Conservation (phyloP, 2,113 vertebrate species). For the Odontesthes bonariensis region DNA sequence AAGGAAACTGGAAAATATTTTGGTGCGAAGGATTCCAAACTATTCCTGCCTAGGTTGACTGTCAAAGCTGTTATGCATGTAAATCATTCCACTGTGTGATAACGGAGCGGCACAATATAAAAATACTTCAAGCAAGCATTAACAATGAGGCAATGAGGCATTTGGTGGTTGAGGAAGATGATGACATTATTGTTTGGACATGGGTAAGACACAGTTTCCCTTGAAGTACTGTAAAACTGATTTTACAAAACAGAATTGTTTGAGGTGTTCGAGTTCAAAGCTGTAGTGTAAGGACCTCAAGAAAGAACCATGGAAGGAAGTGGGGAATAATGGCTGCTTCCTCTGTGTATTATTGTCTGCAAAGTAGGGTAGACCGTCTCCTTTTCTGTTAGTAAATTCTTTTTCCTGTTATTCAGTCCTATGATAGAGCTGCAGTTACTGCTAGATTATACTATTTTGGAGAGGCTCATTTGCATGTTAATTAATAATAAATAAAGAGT, state of each 20-base stretch:
- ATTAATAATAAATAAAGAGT: constrained; percentile 42
- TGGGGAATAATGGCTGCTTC: constrained; percentile 71
- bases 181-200: constrained; percentile 51
- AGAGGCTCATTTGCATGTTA: constrained; percentile 26
- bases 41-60: not conserved
- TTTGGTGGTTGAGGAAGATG: constrained; percentile 56
- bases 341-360: constrained; percentile 58
- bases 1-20: constrained; percentile 21
- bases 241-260: constrained; percentile 41
- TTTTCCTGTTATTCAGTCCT: constrained; percentile 54
- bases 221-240: constrained; percentile 34
- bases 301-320: constrained; percentile 60
- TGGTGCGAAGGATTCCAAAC: not conserved
- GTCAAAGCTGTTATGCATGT: not conserved
- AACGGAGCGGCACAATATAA: not conserved
- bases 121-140: constrained; percentile 20
- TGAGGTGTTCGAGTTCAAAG: constrained; percentile 62
- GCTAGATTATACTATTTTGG: constrained; percentile 40
- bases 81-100: constrained; percentile 3
- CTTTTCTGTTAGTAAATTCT: constrained; percentile 48
- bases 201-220: constrained; percentile 40
- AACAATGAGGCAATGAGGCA: constrained; percentile 61
- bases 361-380: constrained; percentile 37
- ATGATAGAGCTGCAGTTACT: constrained; percentile 25
- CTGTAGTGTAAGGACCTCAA: constrained; percentile 15